Base-by-base conservation (phyloP, 1,140 invertebrate genomes). In the Meloidogyne floridensis region DNA sequence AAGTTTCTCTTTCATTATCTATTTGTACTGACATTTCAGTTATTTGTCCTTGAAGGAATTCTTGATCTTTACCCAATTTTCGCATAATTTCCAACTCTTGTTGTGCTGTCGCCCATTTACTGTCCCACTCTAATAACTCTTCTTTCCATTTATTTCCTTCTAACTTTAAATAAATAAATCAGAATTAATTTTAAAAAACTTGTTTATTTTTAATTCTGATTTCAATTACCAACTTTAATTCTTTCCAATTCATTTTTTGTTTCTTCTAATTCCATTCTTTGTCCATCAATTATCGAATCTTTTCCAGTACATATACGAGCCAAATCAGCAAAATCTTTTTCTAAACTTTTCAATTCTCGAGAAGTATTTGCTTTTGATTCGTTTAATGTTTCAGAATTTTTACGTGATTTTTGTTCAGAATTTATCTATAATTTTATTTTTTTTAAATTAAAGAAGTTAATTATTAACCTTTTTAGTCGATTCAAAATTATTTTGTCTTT, bases 281-380 rank as follows among this genome's bases (percentile, higher is more conserved):
- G 77, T 8, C 77, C 77, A 20, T 79, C 65, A 10, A 79, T 79
- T 18, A 79, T 70, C 1, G 77, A 65, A 42, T 79, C 77, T 13
- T 79, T 79, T 42, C 77, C 77, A 4, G 77, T 72, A 18, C 77
- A 79, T 3, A 79, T 79, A 9, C 59, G 77, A 13, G 77, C 59
- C 20, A 79, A 79, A 70, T 79, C 77, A 9, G 77, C 65, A 79
- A 79, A 79, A 72, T 79, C 77, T n/a, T 20, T 43, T 13, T 72
- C 77, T 2, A 47, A 79, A 79, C 59, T 47, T 32, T 77, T 77
- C 8, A 77, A 77, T n/a, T 77, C 75, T n/a, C 54, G 20, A 18
- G 59, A 65, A 65, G 59, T n/a, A 65, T 65, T 65, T 18, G 3
- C 15, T 65, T 65, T 65, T n/a, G 59, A n/a, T n/a, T 65, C 59